Evolutionary conservation across 2,888 invertebrate species (phyloP).

Genomic region (Ypsolopha scabrella): DNA sequence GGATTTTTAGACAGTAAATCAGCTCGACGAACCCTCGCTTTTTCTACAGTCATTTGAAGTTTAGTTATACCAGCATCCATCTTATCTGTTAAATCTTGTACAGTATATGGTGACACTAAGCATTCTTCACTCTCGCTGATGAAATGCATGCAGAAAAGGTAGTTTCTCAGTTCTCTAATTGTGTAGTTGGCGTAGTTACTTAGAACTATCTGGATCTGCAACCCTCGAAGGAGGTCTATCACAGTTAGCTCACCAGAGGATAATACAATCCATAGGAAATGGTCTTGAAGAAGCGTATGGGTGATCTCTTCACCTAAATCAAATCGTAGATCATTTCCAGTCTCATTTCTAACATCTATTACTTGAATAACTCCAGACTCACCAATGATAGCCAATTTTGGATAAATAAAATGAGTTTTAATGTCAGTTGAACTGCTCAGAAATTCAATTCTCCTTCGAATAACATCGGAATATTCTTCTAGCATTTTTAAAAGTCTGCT

Average conservation of each 20-base stretch:
- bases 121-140: constrained; percentile 46
- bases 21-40: constrained; percentile 13
- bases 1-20: constrained; percentile 7
- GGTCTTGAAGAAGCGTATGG: constrained; percentile 27
- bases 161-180: constrained; percentile 25
- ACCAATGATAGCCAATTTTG: constrained; percentile 38
- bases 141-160: constrained; percentile 24
- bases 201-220: constrained; percentile 22
- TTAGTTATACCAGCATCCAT: constrained; percentile 22
- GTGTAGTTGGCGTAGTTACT: constrained; percentile 30
- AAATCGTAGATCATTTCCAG: constrained; percentile 14
- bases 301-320: constrained; percentile 28
- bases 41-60: constrained; percentile 26
- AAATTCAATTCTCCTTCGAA: neutral
- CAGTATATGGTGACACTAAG: constrained; percentile 21
- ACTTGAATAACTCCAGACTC: constrained; percentile 20
- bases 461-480: neutral
- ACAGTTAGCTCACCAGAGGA: constrained; percentile 35
- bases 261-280: constrained; percentile 40
- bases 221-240: constrained; percentile 26
- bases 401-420: constrained; percentile 32
- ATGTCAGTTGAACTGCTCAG: constrained; percentile 9
- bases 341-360: constrained; percentile 22
- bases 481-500: neutral
- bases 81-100: constrained; percentile 24